phyloP scores from a whole-genome alignment of 2,113 vertebrate species.

The Oceanites oceanicus region DNA sequence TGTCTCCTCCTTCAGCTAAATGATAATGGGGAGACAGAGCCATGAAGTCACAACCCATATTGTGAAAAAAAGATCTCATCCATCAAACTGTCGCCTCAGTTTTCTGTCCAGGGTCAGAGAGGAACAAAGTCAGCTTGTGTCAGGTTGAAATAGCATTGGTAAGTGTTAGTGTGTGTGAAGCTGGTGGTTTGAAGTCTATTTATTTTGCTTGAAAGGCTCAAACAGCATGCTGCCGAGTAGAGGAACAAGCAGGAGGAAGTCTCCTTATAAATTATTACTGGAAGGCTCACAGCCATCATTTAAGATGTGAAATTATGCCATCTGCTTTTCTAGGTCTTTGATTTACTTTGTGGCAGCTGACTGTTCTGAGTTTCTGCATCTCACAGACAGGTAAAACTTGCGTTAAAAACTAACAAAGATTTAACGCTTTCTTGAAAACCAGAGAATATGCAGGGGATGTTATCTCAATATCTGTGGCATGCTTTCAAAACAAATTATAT shows the following conservation, averaged over 20 bases:
- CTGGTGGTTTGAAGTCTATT: constrained; percentile 74
- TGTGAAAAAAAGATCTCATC: constrained; percentile 73
- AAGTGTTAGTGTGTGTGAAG: constrained; percentile 66
- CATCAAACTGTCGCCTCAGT: constrained; percentile 76
- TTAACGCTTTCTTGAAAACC: background rate
- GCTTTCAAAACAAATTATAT: background rate
- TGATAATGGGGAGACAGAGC: constrained; percentile 52
- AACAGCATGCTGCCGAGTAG: constrained; percentile 66
- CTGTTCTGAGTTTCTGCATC: background rate
- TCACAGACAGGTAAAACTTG: constrained; percentile 62
- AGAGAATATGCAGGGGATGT: background rate
- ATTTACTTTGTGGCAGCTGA: constrained; percentile 49
- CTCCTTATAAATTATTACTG: constrained; percentile 69
- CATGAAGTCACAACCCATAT: constrained; percentile 71
- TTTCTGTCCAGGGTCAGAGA: constrained; percentile 72
- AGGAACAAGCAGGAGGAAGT: constrained; percentile 57
- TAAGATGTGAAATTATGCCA: constrained; percentile 59
- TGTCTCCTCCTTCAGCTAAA: constrained; percentile 21
- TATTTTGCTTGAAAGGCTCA: constrained; percentile 74
- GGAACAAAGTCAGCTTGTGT: constrained; percentile 72
- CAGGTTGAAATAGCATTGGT: constrained; percentile 69
- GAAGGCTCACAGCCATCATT: constrained; percentile 52
- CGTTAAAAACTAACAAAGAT: background rate
- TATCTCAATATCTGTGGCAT: background rate
- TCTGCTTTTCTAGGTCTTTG: constrained; percentile 64